A percentile compares a stretch with the other conserved stretches of the same genome.
These are phyloP conservation scores for Tragelaphus eurycerus DNA, from an alignment of 2,797 vertebrate species.

Conservation along the genomic window DNA sequence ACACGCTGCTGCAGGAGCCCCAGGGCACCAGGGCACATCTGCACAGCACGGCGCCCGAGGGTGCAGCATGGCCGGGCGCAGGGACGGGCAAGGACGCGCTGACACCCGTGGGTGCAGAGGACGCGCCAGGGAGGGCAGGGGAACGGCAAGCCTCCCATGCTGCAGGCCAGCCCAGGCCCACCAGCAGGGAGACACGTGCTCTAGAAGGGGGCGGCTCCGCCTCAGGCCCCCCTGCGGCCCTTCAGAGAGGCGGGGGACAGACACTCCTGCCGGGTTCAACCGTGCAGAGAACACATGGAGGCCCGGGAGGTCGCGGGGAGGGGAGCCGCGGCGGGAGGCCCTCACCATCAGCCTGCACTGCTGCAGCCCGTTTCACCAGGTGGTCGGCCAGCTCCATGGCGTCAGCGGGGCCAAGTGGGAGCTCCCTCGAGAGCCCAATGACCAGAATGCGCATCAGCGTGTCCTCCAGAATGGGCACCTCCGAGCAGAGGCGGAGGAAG, in stretches of 20 bases:
- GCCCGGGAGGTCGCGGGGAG: not conserved
- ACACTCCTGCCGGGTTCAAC: too few relatives aligned
- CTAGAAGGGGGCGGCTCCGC: accelerated
- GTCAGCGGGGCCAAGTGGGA: constrained; percentile 95
- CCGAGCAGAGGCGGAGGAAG: constrained; percentile 97
- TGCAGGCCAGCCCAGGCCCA: not conserved
- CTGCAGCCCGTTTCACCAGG: constrained; percentile 96
- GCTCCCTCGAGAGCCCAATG: constrained; percentile 94
- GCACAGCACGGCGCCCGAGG: accelerated
- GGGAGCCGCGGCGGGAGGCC: accelerated
- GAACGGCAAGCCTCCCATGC: accelerated
- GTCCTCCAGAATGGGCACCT: constrained; percentile 97
- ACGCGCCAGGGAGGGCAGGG: not conserved
- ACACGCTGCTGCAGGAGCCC: accelerated
- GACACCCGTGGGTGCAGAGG: accelerated
- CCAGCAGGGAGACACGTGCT: accelerated
- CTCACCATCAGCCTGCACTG: constrained; percentile 94
- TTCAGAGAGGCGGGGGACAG: accelerated
- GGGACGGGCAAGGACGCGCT: not conserved
- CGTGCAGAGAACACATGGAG: not conserved
- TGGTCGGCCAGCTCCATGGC: constrained; percentile 99
- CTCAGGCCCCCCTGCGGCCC: accelerated
- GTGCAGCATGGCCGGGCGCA: accelerated
- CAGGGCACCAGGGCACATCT: accelerated
- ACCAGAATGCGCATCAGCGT: constrained; percentile 97